These are phyloP conservation scores for Myotis daubentonii DNA, from an alignment of 2,797 vertebrate species.

Conservation along the genomic window DNA sequence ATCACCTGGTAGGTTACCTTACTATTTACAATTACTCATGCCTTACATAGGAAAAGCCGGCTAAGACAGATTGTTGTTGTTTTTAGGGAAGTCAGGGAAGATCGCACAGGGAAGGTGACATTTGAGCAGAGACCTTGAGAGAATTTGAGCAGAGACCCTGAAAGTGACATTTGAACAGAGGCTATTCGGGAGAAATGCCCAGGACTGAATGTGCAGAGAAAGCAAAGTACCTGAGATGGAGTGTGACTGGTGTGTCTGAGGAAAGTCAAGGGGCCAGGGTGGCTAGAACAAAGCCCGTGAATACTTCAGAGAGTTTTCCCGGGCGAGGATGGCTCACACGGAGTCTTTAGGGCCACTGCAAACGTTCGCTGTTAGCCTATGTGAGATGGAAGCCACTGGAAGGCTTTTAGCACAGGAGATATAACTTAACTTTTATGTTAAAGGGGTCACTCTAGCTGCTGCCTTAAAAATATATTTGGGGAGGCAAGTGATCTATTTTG, in stretches of 20 bases:
- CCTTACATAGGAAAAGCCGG: not conserved
- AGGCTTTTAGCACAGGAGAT: not conserved
- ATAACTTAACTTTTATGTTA: not conserved
- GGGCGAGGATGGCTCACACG: not conserved
- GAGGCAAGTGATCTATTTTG: not conserved
- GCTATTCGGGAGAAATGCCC: not conserved
- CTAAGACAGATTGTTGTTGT: not conserved
- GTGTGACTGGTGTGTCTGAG: not conserved
- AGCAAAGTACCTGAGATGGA: not conserved
- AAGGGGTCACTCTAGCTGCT: not conserved
- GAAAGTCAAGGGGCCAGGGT: not conserved
- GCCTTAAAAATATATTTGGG: not conserved
- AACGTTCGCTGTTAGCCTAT: not conserved
- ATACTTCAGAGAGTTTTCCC: not conserved
- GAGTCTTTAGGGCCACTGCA: not conserved
- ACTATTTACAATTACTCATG: not conserved
- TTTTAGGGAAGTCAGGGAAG: not conserved
- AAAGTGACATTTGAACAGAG: not conserved
- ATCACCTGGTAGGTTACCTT: fast-evolving
- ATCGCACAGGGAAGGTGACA: not conserved
- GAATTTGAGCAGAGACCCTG: not conserved
- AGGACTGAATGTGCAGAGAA: not conserved
- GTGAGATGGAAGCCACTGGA: not conserved
- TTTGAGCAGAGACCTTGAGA: not conserved
- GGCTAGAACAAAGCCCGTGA: not conserved